Base-by-base conservation (phyloP, 2,797 vertebrate species). In the Gymnodraco acuticeps region DNA sequence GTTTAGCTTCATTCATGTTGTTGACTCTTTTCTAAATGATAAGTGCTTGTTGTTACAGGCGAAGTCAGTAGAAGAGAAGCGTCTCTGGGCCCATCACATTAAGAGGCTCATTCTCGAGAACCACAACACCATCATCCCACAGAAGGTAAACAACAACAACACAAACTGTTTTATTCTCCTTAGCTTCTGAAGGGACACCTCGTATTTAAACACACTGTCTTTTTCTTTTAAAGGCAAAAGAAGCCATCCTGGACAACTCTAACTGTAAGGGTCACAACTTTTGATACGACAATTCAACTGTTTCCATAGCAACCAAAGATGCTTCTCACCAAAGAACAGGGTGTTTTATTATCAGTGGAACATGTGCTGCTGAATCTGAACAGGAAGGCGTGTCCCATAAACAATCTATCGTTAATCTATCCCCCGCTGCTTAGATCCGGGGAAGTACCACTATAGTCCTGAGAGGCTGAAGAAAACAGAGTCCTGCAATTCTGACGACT, bases 21-120 rank as follows among this genome's bases (percentile, higher is more conserved):
- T 11, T 13, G 11, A 61, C 68, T 66, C 27, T 64, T 19, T 46
- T 45, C 20, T 43, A 16, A 67, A 31, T 71, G 48, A 50, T 20
- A 13, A 69, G 51, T 65, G 15, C 16, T 70, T 73, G 43, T 80
- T 62, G n/a, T 69, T 69, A 15, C 82, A 99, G 98, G 97, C 97
- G 84, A 98, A 95, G 86, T 97, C 96, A 0, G 95, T 94, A 7
- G 97, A 98, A 77, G 98, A 99, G 91, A 99, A 98, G 88, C 96
- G 96, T 0, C 45, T 95, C 17, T 99, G 98, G 98, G 96, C 96
- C 47, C 97, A 98, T 89, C 97, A 99, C 82, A 97, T 99, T 71
- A 99, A 99, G 93, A 95, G 97, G 70, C 96, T 99, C 55, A 99
- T 99, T 77, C 92, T 99, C 61, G 98, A 99, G 91, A 99, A 99